Conservation (phyloP, 1,140 invertebrate genomes). For the Pseudomyrmex sp. region DNA sequence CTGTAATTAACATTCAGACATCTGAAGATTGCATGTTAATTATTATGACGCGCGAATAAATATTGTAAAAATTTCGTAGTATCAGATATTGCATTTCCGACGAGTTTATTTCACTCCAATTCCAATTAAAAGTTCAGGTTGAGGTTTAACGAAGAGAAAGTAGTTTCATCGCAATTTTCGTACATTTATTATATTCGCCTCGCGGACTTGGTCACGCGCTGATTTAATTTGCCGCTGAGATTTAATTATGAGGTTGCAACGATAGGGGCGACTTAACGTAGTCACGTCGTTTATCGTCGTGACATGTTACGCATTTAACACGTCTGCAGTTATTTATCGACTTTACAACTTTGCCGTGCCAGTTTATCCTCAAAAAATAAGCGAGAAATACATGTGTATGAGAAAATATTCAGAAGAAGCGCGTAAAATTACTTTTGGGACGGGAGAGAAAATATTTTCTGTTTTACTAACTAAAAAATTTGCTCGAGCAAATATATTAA, state of each 20-base stretch:
- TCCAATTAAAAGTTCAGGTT: background rate
- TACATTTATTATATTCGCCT: slow-evolving; percentile 24
- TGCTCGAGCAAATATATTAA: background rate
- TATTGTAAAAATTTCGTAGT: background rate
- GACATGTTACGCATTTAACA: slow-evolving; percentile 24
- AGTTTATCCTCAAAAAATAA: slow-evolving; percentile 1
- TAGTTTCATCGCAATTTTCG: slow-evolving; percentile 9
- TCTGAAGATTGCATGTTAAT: no score
- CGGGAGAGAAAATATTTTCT: slow-evolving; percentile 2
- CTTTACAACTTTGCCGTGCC: background rate
- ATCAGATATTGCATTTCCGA: background rate
- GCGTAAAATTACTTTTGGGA: slow-evolving; percentile 3
- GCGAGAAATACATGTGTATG: background rate
- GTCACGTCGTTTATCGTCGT: slow-evolving; percentile 14
- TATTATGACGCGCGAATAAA: background rate
- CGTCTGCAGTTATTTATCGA: slow-evolving; percentile 23
- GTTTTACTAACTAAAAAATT: background rate
- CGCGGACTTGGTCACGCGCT: slow-evolving; percentile 12
- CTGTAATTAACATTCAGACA: no score
- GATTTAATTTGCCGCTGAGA: slow-evolving; percentile 26
- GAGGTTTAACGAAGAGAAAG: background rate
- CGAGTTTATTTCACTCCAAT: background rate
- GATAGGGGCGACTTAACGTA: background rate
- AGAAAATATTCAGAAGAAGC: background rate
- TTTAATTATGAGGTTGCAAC: slow-evolving; percentile 16